Evolutionary conservation across 1,140 invertebrate genomes (phyloP).

Genomic region (Drosophila kanapiae): DNA sequence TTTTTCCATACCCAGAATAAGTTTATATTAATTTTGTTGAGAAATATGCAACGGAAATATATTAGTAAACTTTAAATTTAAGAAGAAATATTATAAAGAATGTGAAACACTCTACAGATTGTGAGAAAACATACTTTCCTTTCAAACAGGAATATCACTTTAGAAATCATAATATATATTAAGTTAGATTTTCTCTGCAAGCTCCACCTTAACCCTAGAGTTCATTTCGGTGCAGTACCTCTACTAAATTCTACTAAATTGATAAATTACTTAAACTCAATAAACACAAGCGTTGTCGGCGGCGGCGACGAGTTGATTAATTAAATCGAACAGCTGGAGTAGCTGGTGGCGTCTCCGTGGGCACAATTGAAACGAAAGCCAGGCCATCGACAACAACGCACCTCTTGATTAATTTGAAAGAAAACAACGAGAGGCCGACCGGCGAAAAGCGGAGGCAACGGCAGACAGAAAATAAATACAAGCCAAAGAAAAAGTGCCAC

Average conservation of each 20-base stretch:
- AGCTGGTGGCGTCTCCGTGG: conserved; percentile 17
- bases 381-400: conserved; percentile 39
- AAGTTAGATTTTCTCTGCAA: not conserved
- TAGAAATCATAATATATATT: not conserved
- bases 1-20: no score
- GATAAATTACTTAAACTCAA: conserved; percentile 29
- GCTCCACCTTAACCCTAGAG: not conserved
- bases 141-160: not conserved
- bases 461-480: conserved; percentile 16
- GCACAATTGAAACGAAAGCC: conserved; percentile 48
- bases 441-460: conserved; percentile 13
- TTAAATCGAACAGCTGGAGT: conserved; percentile 51
- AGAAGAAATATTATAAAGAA: no score
- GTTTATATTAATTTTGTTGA: no score
- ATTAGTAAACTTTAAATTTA: no score
- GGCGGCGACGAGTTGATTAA: conserved; percentile 21
- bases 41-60: no score
- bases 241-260: conserved; percentile 12
- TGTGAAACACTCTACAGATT: no score
- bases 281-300: conserved; percentile 17
- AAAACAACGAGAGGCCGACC: conserved; percentile 14
- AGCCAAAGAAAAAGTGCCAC: conserved; percentile 56
- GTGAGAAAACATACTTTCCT: no score
- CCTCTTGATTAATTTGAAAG: conserved; percentile 46
- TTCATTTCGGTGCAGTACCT: not conserved